These are phyloP conservation scores for Epinotia nisella DNA, from an alignment of 2,888 invertebrate genomes.

Conservation along the genomic window DNA sequence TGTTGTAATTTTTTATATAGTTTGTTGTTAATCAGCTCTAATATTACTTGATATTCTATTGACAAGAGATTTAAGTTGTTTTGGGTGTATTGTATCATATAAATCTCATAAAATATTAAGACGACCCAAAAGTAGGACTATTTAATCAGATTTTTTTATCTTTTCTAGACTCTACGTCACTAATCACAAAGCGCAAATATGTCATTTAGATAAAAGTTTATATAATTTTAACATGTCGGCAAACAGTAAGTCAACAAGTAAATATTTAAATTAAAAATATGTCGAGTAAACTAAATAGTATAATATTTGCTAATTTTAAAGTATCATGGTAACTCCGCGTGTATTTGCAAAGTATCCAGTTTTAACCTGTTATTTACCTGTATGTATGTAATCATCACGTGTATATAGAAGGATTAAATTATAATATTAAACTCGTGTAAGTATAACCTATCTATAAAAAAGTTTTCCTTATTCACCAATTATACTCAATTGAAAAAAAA, in stretches of 20 bases:
- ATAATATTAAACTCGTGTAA: neutral
- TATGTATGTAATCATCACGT: neutral
- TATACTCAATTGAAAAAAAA: too few relatives aligned
- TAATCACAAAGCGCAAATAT: neutral
- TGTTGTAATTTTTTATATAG: too few relatives aligned
- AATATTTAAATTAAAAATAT: neutral
- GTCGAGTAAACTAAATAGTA: neutral
- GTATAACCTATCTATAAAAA: too few relatives aligned
- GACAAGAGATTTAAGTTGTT: too few relatives aligned
- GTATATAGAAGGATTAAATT: neutral
- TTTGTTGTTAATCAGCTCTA: too few relatives aligned
- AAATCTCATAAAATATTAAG: too few relatives aligned
- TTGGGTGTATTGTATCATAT: too few relatives aligned
- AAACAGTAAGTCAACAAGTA: neutral
- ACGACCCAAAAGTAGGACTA: too few relatives aligned
- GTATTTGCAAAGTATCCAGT: slow-evolving; percentile 3
- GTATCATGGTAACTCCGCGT: neutral
- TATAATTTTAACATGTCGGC: neutral
- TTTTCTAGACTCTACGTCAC: neutral
- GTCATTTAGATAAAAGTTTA: neutral
- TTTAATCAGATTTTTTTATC: too few relatives aligned
- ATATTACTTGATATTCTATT: too few relatives aligned
- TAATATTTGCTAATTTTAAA: neutral
- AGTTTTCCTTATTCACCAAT: too few relatives aligned
- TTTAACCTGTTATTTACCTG: neutral